Percentiles rank a stretch among this genome's conserved stretches.
Evolutionary conservation across 1,140 invertebrate genomes (phyloP).

Genomic region (Aethina tumida): DNA sequence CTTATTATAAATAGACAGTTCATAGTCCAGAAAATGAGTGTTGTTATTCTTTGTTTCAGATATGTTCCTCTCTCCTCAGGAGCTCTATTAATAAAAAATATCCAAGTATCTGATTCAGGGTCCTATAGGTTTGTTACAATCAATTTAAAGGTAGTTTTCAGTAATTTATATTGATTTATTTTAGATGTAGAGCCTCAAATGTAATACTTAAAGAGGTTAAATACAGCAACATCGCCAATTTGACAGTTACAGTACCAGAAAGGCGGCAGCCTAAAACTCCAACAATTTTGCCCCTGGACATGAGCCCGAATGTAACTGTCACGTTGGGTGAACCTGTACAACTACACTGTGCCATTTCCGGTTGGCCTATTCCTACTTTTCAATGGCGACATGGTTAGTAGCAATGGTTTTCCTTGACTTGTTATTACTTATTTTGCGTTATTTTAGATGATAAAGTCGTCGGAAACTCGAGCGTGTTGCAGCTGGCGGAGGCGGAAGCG

Average conservation of each 20-base stretch:
- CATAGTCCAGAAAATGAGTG: too few species aligned
- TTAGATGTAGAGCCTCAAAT: slow-evolving; percentile 30
- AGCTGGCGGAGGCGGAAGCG: slow-evolving; percentile 17
- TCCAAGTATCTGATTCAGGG: slow-evolving; percentile 26
- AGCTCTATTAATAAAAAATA: slow-evolving; percentile 30
- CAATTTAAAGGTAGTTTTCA: neutral
- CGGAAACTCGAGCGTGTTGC: slow-evolving; percentile 23
- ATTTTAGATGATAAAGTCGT: slow-evolving; percentile 23
- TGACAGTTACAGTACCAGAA: slow-evolving; percentile 17
- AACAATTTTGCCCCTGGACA: slow-evolving; percentile 23
- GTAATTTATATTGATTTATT: slow-evolving; percentile 10
- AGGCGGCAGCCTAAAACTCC: slow-evolving; percentile 12
- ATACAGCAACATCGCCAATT: slow-evolving; percentile 19
- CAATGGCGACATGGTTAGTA: slow-evolving; percentile 29
- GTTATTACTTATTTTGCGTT: slow-evolving; percentile 4
- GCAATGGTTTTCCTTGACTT: neutral
- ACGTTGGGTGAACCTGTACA: slow-evolving; percentile 21
- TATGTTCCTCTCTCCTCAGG: slow-evolving; percentile 34
- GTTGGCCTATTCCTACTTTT: slow-evolving; percentile 29
- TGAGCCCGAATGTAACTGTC: slow-evolving; percentile 19
- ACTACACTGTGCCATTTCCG: slow-evolving; percentile 25
- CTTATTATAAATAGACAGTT: slow-evolving; percentile 2
- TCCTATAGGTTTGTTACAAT: slow-evolving; percentile 25
- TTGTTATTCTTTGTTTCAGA: slow-evolving; percentile 21
- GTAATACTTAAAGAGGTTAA: slow-evolving; percentile 27